Base-by-base conservation (phyloP, 2,113 vertebrate genomes). In the Maylandia zebra region DNA sequence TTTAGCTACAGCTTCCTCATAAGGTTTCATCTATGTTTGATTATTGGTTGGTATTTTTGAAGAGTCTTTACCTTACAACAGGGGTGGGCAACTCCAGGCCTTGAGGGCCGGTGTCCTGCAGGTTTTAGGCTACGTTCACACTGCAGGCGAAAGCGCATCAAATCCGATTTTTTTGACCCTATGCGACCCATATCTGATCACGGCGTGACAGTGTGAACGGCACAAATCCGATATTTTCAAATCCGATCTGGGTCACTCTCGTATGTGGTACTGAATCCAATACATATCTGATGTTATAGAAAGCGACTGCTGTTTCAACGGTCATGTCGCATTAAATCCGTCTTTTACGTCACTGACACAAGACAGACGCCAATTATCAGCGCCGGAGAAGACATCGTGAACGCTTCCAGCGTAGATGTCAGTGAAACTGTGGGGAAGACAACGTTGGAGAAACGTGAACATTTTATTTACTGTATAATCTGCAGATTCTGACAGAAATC, bases 131-230 rank as follows among this genome's bases (percentile, higher is more conserved):
- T 30, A 5, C 13, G 4, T 30, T 57, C 56, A 30, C 56, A 57
- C 56, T 30, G 7, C 24, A 30, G 56, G 56, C 1, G 3, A 59
- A 59, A 59, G 24, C 4, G 4, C 24, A 57, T 57, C 24, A 57
- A 30, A 57, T 30, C 55, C 0, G 0, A 57, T 2, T 57, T 27
- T 27, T 57, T 2, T 5, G 2, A 57, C 12, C 55, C 55, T 2
- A 2, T 57, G 24, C 1, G 13, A 30, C 24, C 7, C 56, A 9
- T 30, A 57, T 57, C 4, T 1, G 0, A 57, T 57, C 24, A 5
- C 0, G 13, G 0, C 0, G 0, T 57, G 24, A 57, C 56, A 57
- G 56, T 0, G 7, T 57, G 56, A 57, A 30, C 4, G 24, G 24
- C 13, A 2, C 7, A 9, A 57, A 57, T 56, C 9, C 0, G 1